Evolutionary conservation across 1,140 invertebrate species (phyloP).

Genomic region (Aphelenchoides avenae): DNA sequence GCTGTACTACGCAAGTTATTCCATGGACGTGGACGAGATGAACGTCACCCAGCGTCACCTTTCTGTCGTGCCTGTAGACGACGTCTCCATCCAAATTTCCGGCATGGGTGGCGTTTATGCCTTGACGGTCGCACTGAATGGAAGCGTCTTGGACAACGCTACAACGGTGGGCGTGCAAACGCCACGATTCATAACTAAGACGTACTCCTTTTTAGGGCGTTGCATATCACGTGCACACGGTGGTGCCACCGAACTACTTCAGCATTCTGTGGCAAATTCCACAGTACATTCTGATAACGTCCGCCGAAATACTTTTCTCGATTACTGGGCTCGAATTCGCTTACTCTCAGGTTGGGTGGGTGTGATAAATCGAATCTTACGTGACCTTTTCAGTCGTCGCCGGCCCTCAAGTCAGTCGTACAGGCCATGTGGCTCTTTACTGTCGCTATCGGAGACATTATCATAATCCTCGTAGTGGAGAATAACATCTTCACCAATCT

Average conservation of each 20-base stretch:
- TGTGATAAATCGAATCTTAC: neutral
- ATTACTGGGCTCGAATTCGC: slow-evolving; percentile 85
- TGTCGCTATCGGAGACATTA: slow-evolving; percentile 63
- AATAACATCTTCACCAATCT: no score
- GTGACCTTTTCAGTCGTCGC: slow-evolving; percentile 43
- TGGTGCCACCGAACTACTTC: slow-evolving; percentile 66
- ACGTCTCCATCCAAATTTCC: no score
- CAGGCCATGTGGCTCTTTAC: slow-evolving; percentile 82
- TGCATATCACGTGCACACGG: neutral
- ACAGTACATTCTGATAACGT: slow-evolving; percentile 78
- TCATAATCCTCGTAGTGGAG: slow-evolving; percentile 31
- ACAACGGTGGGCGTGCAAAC: neutral
- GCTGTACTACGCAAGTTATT: no score
- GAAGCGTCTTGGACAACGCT: slow-evolving; percentile 4
- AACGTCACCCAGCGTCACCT: no score
- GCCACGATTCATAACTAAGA: neutral
- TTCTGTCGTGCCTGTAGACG: no score
- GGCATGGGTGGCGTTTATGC: slow-evolving; percentile 8
- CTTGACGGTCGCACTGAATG: slow-evolving; percentile 10
- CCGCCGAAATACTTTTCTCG: slow-evolving; percentile 79
- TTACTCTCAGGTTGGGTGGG: slow-evolving; percentile 65
- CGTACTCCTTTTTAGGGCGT: neutral
- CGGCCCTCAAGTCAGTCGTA: slow-evolving; percentile 66
- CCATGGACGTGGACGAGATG: no score
- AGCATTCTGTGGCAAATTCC: slow-evolving; percentile 79